Evolutionary conservation across 2,888 invertebrate species (phyloP), one percentile per base, ranked within the genome.

Genomic region (Cosmia pyralina): DNA sequence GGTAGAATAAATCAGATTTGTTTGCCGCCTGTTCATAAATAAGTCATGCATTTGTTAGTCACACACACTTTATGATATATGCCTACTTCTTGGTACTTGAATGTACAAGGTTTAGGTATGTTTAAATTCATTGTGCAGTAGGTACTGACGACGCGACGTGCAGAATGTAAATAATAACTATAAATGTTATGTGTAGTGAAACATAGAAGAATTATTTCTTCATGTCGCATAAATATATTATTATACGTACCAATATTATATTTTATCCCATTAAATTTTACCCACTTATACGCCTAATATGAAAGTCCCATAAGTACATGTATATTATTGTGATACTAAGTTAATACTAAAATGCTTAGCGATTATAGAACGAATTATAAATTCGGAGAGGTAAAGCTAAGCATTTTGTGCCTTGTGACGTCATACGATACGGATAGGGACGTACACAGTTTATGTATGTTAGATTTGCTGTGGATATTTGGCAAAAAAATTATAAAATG

Each of bases 391-490:
- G 69, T 80, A 69, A 88, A 88, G 87, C 87, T 87, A 82, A 88
- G 85, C 86, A 87, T 88, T 87, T 84, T 86, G 88, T 88, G 89
- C 84, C 71, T 69, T 77, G 77, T 86, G 79, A 87, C 85, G 81
- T 88, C 84, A 79, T 87, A 88, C 88, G 84, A 86, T 82, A 90
- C 86, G 83, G 82, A 84, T 75, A 83, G 77, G 86, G 88, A 93
- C 93, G 89, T 88, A 90, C 90, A 93, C 92, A 91, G 86, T 88
- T 89, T 88, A 85, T 85, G 85, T 88, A 87, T 79, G 80, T 86
- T 88, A 84, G 82, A 84, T 82, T 69, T 88, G 78, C 84, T 81
- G 82, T 77, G 85, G 73, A 79, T 86, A 83, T 68, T 81, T 67
- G 81, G 75, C 41, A 41, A 41, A 72, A 69, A 65, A 34, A 4